Base-by-base conservation (phyloP, 2,113 vertebrate species). In the Elaphurus davidianus region DNA sequence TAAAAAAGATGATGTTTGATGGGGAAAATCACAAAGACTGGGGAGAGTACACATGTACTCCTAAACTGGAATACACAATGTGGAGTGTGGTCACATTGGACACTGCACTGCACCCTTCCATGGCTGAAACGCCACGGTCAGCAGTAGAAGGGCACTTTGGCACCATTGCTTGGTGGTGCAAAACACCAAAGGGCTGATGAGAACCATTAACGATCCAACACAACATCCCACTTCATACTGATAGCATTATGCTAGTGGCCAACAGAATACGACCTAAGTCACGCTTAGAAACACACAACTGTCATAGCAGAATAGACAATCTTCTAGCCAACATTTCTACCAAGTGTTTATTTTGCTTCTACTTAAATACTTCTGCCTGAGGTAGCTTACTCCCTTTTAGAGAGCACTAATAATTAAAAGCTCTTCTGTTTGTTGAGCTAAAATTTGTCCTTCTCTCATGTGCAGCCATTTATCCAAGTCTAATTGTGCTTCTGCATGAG, bases 331-430 rank as follows among this genome's bases (percentile, higher is more conserved):
- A 47, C 43, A 71, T 91, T 82, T 84, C 71, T 54, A 71, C 71
- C 55, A 43, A 50, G 55, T 83, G 55, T 83, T 71, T 47, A 28
- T 79, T 81, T 25, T 71, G 47, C 45, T 83, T 83, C 64, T 36
- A 59, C 50, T 50, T 62, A 52, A 93, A 76, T 8, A 43, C 12
- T 82, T 94, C 33, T 17, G 43, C 17, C 67, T 64, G 13, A 47
- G 62, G 79, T 55, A 52, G 17, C 40, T 67, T 7, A 47, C 33
- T 87, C 59, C 33, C 40, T 45, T 89, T 50, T 59, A 36, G 17
- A 91, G 27, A 85, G 11, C 19, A 52, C n/a, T 96, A 57, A 76
- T 87, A 91, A 94, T 85, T 62, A 94, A 96, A 81, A 94, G 40
- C 17, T 54, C 21, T 82, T 91, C 45, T 79, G 33, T 21, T n/a